phyloP scores from a whole-genome alignment of 2,888 invertebrate species.

The Drosophila meridiana region DNA sequence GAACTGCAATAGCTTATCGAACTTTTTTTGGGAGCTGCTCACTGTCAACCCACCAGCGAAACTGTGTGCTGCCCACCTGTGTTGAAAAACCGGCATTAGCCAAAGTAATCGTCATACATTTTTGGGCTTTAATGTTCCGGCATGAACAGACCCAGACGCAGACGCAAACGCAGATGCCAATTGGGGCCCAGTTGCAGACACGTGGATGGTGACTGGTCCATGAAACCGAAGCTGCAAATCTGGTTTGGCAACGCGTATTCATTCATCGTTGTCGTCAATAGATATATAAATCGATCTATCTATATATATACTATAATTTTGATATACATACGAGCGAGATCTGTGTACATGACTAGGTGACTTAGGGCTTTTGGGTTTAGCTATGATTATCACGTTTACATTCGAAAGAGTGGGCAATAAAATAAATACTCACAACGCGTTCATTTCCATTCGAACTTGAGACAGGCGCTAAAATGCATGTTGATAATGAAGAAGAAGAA shows the following conservation, averaged over 20 bases:
- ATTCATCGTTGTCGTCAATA: constrained; percentile 57
- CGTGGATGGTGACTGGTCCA: constrained; percentile 58
- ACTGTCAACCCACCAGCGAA: constrained; percentile 24
- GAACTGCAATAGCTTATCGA: constrained; percentile 7
- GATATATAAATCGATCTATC: neutral
- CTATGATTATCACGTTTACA: constrained; percentile 70
- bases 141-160: constrained; percentile 47
- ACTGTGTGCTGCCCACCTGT: constrained; percentile 63
- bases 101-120: constrained; percentile 71
- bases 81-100: constrained; percentile 55
- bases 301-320: neutral
- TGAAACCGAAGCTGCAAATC: constrained; percentile 43
- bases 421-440: constrained; percentile 40
- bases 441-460: constrained; percentile 73
- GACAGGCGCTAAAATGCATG: constrained; percentile 70
- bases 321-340: neutral
- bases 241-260: constrained; percentile 62
- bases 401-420: constrained; percentile 52
- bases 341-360: constrained; percentile 25
- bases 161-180: constrained; percentile 27
- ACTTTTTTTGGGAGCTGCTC: constrained; percentile 4
- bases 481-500: constrained; percentile 42
- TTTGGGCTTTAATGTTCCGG: constrained; percentile 75
- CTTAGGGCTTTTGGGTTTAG: constrained; percentile 45
- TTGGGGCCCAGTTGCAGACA: constrained; percentile 40